Base-by-base conservation (phyloP, 2,113 vertebrate genomes). In the Alouatta palliata region DNA sequence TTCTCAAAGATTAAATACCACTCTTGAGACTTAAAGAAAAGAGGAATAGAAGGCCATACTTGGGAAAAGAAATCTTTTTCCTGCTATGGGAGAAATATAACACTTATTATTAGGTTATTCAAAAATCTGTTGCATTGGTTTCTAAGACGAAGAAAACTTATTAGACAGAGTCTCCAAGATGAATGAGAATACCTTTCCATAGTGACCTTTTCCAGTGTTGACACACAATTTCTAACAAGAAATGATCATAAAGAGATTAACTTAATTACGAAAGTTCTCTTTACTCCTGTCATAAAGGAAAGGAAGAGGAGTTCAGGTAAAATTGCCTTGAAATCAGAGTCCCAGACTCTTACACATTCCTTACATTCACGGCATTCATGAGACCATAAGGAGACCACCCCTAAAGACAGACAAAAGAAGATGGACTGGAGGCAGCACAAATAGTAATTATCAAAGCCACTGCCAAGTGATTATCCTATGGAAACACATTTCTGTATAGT, bases 331-430 rank as follows among this genome's bases (percentile, higher is more conserved):
- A 97, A 98, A 98, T 94, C 90, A 92, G 97, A 98, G 97, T 97
- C 47, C 54, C 68, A 49, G 87, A 98, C 97, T 97, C 93, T 86
- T 30, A 88, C 80, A 95, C 98, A 98, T 98, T 98, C 98, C 88
- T 98, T 58, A 96, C 98, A 98, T 98, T 98, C 96, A 73, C 93
- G 73, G 96, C 96, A 98, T 99, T 98, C 98, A 97, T 98, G 95
- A 93, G 79, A 89, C 61, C 94, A 96, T 97, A 93, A 97, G 79
- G 80, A 91, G 97, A 97, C 98, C 96, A 95, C 75, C 70, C 90
- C 58, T 95, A 98, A 96, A 93, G 97, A 96, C 86, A 97, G 32
- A 85, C 80, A 75, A 96, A 97, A 97, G 93, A 88, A 37, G 32
- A 87, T 8, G 49, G 97, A 90, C 56, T 32, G 0, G 2, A 75